Base-by-base conservation (phyloP, 2,113 vertebrate genomes). In the Campylorhamphus procurvoides region DNA sequence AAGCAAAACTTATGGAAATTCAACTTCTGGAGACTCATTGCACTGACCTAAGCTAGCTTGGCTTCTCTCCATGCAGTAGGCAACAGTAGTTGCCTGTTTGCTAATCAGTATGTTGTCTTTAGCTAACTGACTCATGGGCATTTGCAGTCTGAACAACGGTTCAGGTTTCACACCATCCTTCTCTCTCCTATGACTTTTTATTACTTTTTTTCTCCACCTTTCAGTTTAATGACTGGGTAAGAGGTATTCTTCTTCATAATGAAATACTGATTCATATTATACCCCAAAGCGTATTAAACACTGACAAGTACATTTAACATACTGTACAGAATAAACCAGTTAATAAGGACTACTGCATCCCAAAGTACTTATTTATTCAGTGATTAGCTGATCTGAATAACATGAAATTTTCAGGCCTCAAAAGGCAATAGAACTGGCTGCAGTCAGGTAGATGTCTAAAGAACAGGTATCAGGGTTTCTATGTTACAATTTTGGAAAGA, bases 81-180 rank as follows among this genome's bases (percentile, higher is more conserved):
- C 73, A 93, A 87, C 85, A 92, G 68, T 22, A 92, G 60, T 18
- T 94, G 90, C 52, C 76, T 86, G 53, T 72, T 71, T 81, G 63
- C 82, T 74, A 63, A 55, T 31, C 75, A 60, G 39, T 37, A 17
- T 18, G 44, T 49, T 80, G 90, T 77, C 68, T 81, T 67, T 7
- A 84, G 60, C 52, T 27, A 7, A 72, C 29, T 84, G n/a, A 89
- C 76, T 89, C 60, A 55, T 0, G 8, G 90, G 59, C 68, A 18
- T 80, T 77, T 74, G 47, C 72, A 88, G 68, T n/a, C 85, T 90
- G 83, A 92, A 82, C 50, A 83, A 73, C 6, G 47, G 47, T 56
- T 94, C 88, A 52, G 52, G 29, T 94, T 93, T 86, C 89, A 90
- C 63, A 66, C 14, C 24, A 55, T 46, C 50, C 50, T 50, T 73